These are phyloP conservation scores for Eremophila alpestris DNA, from an alignment of 2,797 vertebrate genomes.

Conservation along the genomic window DNA sequence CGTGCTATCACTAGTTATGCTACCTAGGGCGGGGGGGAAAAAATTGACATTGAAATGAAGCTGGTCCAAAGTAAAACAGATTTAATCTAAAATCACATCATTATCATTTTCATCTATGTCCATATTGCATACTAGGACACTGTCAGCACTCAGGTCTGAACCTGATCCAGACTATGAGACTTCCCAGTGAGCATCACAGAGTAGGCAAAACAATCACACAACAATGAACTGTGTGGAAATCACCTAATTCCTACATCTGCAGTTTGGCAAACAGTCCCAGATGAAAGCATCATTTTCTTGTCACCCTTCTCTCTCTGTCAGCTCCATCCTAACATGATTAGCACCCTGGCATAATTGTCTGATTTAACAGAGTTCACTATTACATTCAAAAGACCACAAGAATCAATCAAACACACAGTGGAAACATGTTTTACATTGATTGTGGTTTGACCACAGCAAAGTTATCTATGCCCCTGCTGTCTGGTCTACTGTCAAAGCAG, in stretches of 20 bases:
- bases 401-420: background rate
- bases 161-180: background rate
- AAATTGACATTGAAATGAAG: background rate
- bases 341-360: background rate
- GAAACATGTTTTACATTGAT: background rate
- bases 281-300: background rate
- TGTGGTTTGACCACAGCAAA: background rate
- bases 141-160: background rate
- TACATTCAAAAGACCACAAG: background rate
- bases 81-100: background rate
- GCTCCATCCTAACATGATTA: background rate
- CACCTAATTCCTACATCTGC: background rate
- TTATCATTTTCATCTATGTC: background rate
- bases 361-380: background rate
- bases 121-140: background rate
- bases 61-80: background rate
- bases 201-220: background rate
- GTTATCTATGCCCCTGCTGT: background rate
- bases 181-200: slow-evolving; percentile 21
- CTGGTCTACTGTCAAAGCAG: background rate
- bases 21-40: background rate
- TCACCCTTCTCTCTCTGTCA: background rate
- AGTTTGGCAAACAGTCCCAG: background rate
- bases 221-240: background rate
- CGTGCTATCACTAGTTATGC: background rate